Base-by-base conservation (phyloP, 2,888 invertebrate species). In the Spilarctia lutea region DNA sequence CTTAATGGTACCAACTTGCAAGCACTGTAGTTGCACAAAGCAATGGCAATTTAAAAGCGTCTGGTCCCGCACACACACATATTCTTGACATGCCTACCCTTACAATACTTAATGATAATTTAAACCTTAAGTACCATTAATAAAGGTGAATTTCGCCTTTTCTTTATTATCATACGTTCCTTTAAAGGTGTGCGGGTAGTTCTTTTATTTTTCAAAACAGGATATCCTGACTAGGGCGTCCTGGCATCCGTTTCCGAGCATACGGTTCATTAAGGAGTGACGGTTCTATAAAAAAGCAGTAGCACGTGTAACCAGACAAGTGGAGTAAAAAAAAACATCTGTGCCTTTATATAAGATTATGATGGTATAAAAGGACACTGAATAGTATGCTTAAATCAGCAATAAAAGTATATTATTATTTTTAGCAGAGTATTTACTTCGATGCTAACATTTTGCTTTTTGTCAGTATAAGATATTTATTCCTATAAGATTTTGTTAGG, bases 141-240 rank as follows among this genome's bases (percentile, higher is more conserved):
- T 82, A 82, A 69, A 39, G 7, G 27, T 77, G 71, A 84, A 74
- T 79, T 52, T 88, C 72, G 79, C 65, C 16, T 83, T 33, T 73
- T 67, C 71, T 66, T 72, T 78, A 35, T 24, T 30, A 70, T 73
- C 74, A 75, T 81, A 72, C 74, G 79, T 79, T 80, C 73, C 71
- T 79, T 82, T 79, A 88, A 90, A 91, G 92, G 93, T 93, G 93
- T 90, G 90, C 85, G 92, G 93, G 93, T 91, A 89, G 91, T 87
- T 91, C 92, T 93, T 94, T 94, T 94, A 92, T 94, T 94, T 92
- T 93, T 92, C 88, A 92, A n/a, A 93, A 94, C 94, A 94, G 94
- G 94, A 94, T 94, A 94, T 94, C 94, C 94, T 94, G 93, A 86
- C 88, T 84, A 89, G 91, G 88, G 91, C 86, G 87, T 86, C 86